Evolutionary conservation across 2,888 invertebrate species (phyloP), one percentile per base, ranked within the genome.

Genomic region (Diarsia brunnea): DNA sequence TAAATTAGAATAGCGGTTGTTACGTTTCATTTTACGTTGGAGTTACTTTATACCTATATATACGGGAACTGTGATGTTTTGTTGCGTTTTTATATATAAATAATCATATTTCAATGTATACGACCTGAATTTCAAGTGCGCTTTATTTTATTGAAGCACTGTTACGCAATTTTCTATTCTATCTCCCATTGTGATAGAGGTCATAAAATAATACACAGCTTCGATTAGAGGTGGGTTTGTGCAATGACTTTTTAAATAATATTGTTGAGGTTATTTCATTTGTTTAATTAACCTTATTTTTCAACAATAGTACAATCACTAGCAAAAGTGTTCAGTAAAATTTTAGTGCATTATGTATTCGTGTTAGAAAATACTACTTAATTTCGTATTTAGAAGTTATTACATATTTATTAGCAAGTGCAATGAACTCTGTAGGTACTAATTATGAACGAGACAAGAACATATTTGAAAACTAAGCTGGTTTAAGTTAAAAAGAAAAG

Each of bases 1-100:
- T 78, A 70, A 79, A 79, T 74, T 87, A 83, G 76, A 73, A 31
- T 85, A 80, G 69, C 73, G 72, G 63, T 78, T 73, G 58, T 66
- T 69, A 81, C 61, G 31, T 60, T 24, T 69, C 55, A 38, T 81
- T 73, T 68, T 19, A 66, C 58, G 27, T 51, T 63, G 58, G 65
- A 74, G 24, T 74, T 67, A 72, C 45, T 74, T 31, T 72, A 78
- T 76, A 79, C 66, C 65, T 84, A 82, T 79, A 70, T 68, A 66
- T 78, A 84, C 73, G 67, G 76, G 86, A 89, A 89, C 89, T 90
- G 89, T 90, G 90, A 90, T 90, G 88, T 86, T 82, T 74, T 87
- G 72, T 85, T 74, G 70, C 82, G 65, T 65, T 61, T 53, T 21
- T 55, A 31, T 38, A 38, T 66, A 47, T 53, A 51, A 47, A 58